These are phyloP conservation scores for Drosophila parthenogenetica DNA, from an alignment of 2,888 invertebrate species.

Conservation along the genomic window DNA sequence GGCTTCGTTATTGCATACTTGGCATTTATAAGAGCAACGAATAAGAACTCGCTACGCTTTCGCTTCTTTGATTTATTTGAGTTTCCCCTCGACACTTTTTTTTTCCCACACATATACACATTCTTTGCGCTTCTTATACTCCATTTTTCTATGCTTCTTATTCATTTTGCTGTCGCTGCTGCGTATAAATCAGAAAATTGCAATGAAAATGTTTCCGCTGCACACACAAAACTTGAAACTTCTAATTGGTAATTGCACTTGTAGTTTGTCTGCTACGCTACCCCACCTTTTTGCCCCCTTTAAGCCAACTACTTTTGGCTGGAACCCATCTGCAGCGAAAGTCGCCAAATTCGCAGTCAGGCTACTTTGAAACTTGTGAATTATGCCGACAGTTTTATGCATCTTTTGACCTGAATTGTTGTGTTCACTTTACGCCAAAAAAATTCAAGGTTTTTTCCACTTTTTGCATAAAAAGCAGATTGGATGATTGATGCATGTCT, in stretches of 20 bases:
- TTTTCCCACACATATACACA: background rate
- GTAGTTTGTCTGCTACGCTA: conserved; percentile 22
- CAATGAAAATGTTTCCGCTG: conserved; percentile 67
- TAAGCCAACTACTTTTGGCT: background rate
- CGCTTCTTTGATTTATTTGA: conserved; percentile 58
- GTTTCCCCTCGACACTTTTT: background rate
- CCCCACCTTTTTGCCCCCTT: background rate
- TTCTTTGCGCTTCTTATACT: background rate
- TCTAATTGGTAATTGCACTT: conserved; percentile 78
- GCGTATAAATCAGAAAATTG: conserved; percentile 68
- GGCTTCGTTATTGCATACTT: conserved; percentile 30
- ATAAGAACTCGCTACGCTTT: conserved; percentile 42
- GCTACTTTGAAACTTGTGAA: conserved; percentile 59
- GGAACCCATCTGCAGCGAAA: conserved; percentile 9
- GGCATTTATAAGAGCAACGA: conserved; percentile 18
- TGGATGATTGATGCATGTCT: conserved; percentile 34
- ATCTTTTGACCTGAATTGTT: conserved; percentile 59
- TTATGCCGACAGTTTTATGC: conserved; percentile 70
- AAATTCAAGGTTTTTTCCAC: conserved; percentile 17
- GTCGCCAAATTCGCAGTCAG: conserved; percentile 40
- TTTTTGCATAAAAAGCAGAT: conserved; percentile 14
- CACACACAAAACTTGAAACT: conserved; percentile 51
- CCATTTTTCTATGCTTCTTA: background rate
- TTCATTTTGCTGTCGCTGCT: conserved; percentile 20
- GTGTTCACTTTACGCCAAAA: conserved; percentile 3